A percentile compares a stretch with the other conserved stretches of the same genome.
These are phyloP conservation scores for Armadillidium nasatum DNA, from an alignment of 1,140 invertebrate species.

Conservation along the genomic window DNA sequence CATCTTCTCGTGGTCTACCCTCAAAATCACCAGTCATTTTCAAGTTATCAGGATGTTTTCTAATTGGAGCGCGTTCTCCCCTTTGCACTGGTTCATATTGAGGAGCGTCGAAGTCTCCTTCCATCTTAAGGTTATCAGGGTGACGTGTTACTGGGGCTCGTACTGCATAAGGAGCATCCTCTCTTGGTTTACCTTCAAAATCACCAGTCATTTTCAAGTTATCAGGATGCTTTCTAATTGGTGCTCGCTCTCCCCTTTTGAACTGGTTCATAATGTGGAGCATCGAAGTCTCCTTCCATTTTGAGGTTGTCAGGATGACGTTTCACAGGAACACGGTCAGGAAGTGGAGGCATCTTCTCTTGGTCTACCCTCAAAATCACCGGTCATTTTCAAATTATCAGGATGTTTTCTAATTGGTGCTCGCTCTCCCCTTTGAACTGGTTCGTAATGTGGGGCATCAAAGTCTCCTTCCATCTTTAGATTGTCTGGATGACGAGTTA, in stretches of 20 bases:
- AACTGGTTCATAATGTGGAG: not conserved
- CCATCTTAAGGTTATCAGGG: constrained; percentile 56
- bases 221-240: constrained; percentile 58
- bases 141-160: constrained; percentile 48
- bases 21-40: constrained; percentile 45
- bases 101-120: constrained; percentile 56
- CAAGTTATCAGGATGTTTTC: constrained; percentile 44
- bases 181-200: constrained; percentile 54
- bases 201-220: constrained; percentile 61
- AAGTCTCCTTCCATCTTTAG: constrained; percentile 39
- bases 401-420: constrained; percentile 26
- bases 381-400: constrained; percentile 54
- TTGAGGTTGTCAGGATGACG: constrained; percentile 47
- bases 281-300: constrained; percentile 30
- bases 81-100: constrained; percentile 19
- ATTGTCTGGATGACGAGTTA: constrained; percentile 42
- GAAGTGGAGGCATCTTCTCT: constrained; percentile 47
- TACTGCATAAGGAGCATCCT: constrained; percentile 34
- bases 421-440: constrained; percentile 52
- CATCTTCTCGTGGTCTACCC: constrained; percentile 49
- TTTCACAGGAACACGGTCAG: constrained; percentile 10
- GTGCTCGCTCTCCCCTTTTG: constrained; percentile 49
- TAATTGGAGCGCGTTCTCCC: constrained; percentile 33
- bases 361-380: constrained; percentile 45
- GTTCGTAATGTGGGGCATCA: constrained; percentile 31